These are phyloP conservation scores for Sebastes elongatus DNA, from an alignment of 2,797 vertebrate genomes.

Conservation along the genomic window DNA sequence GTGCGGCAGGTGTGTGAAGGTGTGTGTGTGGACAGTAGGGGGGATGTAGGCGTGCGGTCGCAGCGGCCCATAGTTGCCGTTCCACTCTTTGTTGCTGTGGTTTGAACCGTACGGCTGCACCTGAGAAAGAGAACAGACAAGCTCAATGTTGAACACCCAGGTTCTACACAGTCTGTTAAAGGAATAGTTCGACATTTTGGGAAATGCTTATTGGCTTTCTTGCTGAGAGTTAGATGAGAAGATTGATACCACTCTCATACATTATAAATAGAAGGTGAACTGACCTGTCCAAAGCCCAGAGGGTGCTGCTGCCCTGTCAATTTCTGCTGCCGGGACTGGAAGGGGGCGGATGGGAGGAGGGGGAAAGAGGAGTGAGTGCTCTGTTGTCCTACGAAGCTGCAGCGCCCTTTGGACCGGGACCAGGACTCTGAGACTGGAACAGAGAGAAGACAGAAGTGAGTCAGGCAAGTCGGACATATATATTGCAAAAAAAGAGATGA, in stretches of 20 bases:
- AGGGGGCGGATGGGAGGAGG: slow-evolving; percentile 80
- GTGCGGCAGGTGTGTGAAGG: slow-evolving; percentile 88
- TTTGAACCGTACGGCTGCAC: slow-evolving; percentile 90
- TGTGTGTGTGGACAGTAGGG: slow-evolving; percentile 85
- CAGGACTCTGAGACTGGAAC: slow-evolving; percentile 82
- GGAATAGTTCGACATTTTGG: too few species aligned
- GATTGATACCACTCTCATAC: too few species aligned
- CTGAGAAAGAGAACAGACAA: slow-evolving; percentile 64
- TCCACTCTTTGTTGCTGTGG: slow-evolving; percentile 91
- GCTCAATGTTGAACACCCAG: background rate
- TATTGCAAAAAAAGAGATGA: background rate
- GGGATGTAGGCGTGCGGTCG: slow-evolving; percentile 92
- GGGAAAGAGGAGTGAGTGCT: slow-evolving; percentile 81
- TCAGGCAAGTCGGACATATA: background rate
- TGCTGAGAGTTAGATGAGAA: too few species aligned
- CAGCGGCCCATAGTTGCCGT: slow-evolving; percentile 90
- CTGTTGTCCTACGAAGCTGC: slow-evolving; percentile 83
- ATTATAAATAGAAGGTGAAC: slow-evolving; percentile 1
- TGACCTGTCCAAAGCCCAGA: slow-evolving; percentile 91
- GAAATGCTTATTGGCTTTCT: too few species aligned
- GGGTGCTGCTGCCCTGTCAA: slow-evolving; percentile 85
- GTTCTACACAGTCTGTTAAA: too few species aligned
- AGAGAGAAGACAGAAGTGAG: slow-evolving; percentile 24
- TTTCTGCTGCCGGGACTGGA: slow-evolving; percentile 86
- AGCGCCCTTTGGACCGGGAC: slow-evolving; percentile 91